A percentile compares a stretch with the other conserved stretches of the same genome.
Conservation (phyloP, 2,113 vertebrate genomes). For the Vimba vimba region DNA sequence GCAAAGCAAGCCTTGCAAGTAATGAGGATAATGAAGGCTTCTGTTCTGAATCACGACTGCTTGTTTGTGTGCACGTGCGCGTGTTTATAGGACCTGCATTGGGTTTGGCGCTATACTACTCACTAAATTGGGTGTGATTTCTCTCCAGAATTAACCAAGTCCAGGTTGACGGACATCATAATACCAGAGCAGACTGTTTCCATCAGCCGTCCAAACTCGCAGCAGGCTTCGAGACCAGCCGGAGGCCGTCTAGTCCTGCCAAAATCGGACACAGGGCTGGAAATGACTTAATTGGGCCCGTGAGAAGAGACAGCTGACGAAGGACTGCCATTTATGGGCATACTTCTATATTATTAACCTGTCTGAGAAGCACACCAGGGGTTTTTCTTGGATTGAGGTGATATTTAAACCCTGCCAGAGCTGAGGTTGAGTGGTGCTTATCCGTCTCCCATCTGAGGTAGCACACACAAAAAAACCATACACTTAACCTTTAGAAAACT, state of each 20-base stretch:
- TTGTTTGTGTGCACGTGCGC: background rate
- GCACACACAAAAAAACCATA: background rate
- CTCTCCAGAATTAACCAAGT: background rate
- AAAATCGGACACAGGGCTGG: background rate
- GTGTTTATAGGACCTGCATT: background rate
- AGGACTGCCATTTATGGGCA: background rate
- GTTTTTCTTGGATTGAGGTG: background rate
- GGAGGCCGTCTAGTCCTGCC: conserved; percentile 14
- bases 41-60: conserved; percentile 35
- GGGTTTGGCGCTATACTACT: background rate
- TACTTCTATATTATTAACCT: background rate
- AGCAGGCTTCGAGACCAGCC: background rate
- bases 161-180: conserved; percentile 24
- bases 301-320: conserved; percentile 21
- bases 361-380: background rate
- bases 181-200: background rate
- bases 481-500: conserved; percentile 45
- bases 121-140: conserved; percentile 40
- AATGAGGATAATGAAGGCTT: conserved; percentile 42
- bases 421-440: conserved; percentile 18
- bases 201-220: background rate
- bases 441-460: conserved; percentile 13
- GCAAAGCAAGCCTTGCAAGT: conserved; percentile 34
- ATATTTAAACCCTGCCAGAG: conserved; percentile 24
- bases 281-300: conserved; percentile 20